These are phyloP conservation scores for Plodia interpunctella DNA, from an alignment of 1,140 invertebrate genomes.

Conservation along the genomic window DNA sequence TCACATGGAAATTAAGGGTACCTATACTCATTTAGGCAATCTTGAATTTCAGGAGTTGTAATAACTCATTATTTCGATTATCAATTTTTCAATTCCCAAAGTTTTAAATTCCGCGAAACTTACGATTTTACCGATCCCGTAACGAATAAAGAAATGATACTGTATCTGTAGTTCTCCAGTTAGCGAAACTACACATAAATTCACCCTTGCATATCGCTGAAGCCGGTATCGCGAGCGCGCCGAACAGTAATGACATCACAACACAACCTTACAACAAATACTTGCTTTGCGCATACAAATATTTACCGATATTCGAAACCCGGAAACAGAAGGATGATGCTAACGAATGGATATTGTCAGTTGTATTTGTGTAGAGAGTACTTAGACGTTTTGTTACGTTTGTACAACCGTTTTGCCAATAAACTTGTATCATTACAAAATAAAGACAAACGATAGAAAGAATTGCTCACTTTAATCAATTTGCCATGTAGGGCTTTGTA, in stretches of 20 bases:
- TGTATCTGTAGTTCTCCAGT: neutral
- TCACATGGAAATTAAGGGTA: too few species aligned
- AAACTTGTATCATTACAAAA: too few species aligned
- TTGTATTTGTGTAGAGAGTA: neutral
- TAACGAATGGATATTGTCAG: constrained; percentile 8
- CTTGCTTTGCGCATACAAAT: constrained; percentile 11
- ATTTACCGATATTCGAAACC: constrained; percentile 11
- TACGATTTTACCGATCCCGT: too few species aligned
- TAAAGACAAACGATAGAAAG: too few species aligned
- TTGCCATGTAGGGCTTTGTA: too few species aligned
- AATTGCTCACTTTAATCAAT: too few species aligned
- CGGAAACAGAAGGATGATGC: constrained; percentile 10
- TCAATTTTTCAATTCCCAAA: too few species aligned
- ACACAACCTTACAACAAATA: constrained; percentile 12
- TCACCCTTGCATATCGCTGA: neutral
- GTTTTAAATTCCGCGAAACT: too few species aligned
- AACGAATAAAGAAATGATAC: too few species aligned
- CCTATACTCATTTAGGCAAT: too few species aligned
- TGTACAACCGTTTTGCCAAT: neutral
- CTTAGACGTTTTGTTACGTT: constrained; percentile 4
- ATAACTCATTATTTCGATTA: too few species aligned
- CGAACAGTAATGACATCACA: constrained; percentile 8
- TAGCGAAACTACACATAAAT: neutral
- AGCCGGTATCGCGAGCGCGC: neutral
- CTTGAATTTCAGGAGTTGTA: too few species aligned